Conservation (phyloP, 2,888 invertebrate genomes). For the Anarsia innoxiella region DNA sequence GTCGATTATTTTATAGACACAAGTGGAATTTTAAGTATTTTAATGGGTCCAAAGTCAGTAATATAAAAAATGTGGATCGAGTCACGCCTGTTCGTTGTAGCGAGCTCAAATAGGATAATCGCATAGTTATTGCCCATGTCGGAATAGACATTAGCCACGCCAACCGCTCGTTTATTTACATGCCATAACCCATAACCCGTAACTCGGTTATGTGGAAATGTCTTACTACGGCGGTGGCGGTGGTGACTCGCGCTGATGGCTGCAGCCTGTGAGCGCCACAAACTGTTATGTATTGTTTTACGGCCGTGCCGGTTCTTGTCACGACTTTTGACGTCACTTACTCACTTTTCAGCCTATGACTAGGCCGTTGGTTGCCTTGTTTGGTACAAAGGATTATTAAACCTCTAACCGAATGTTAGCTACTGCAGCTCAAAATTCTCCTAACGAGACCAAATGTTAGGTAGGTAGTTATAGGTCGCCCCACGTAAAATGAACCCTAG, state of each 20-base stretch:
- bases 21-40: background rate
- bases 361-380: too few relatives aligned
- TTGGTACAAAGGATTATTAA: too few relatives aligned
- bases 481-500: too few relatives aligned
- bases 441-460: too few relatives aligned
- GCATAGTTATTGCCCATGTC: slow-evolving; percentile 58
- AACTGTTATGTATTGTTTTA: slow-evolving; percentile 14
- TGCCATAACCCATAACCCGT: slow-evolving; percentile 43
- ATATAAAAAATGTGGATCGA: slow-evolving; percentile 47
- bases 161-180: slow-evolving; percentile 67
- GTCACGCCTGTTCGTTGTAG: slow-evolving; percentile 60
- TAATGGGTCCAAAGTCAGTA: slow-evolving; percentile 38
- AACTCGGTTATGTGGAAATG: slow-evolving; percentile 54
- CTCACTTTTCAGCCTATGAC: background rate
- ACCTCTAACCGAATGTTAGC: too few relatives aligned
- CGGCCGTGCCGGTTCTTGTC: slow-evolving; percentile 7
- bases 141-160: slow-evolving; percentile 69
- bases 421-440: background rate
- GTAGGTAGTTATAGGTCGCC: too few relatives aligned
- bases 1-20: background rate
- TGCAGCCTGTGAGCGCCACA: slow-evolving; percentile 17
- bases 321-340: slow-evolving; percentile 7
- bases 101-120: slow-evolving; percentile 64
- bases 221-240: slow-evolving; percentile 33
- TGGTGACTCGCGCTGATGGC: slow-evolving; percentile 42